Percentiles rank a stretch among this genome's conserved stretches.
Conservation (phyloP, 2,113 vertebrate genomes). For the Ia io region DNA sequence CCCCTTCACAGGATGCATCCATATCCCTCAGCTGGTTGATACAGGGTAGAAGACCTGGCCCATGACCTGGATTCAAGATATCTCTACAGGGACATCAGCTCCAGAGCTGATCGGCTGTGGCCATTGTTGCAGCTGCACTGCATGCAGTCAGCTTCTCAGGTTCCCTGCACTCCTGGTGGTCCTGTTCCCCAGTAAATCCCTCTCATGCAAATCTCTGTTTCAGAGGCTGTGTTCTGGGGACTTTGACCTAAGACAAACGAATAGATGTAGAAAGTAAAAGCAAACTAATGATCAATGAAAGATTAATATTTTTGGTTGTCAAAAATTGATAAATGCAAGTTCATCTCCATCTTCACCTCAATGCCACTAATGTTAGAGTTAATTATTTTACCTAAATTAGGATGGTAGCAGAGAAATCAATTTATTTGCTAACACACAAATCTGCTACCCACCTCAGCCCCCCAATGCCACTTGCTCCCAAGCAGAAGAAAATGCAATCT, state of each 20-base stretch:
- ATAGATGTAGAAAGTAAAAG: not conserved
- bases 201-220: not conserved
- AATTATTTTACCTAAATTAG: not conserved
- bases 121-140: not conserved
- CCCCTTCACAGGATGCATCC: not conserved
- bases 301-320: not conserved
- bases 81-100: not conserved
- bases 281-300: not conserved
- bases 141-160: not conserved
- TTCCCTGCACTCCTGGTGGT: not conserved
- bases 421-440: not conserved
- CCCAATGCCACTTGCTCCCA: not conserved
- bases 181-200: not conserved
- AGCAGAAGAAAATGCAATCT: not conserved
- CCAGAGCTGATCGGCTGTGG: not conserved
- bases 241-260: not conserved
- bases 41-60: not conserved
- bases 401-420: not conserved
- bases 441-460: not conserved
- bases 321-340: not conserved
- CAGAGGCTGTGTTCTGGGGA: not conserved
- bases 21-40: not conserved
- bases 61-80: not conserved
- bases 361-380: not conserved
- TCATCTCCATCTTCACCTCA: not conserved